phyloP scores from a whole-genome alignment of 2,888 invertebrate genomes.

The Apantesis nais region DNA sequence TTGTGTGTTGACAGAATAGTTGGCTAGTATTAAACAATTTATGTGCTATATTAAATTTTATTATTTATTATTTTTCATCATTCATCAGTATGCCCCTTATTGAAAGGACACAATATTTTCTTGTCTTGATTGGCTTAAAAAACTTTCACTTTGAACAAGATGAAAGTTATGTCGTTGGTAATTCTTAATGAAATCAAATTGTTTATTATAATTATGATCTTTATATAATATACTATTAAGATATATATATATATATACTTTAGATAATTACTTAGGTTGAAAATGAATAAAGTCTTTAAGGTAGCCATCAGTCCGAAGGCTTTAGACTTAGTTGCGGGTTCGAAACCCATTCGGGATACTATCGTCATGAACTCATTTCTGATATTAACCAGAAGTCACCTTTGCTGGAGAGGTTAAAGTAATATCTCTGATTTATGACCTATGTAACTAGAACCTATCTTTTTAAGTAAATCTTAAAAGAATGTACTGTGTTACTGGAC shows the following conservation, averaged over 20 bases:
- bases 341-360: background rate
- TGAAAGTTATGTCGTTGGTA: background rate
- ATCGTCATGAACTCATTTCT: background rate
- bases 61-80: background rate
- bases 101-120: background rate
- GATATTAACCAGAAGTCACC: background rate
- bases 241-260: too few species aligned
- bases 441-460: too few species aligned
- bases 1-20: background rate
- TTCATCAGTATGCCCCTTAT: background rate
- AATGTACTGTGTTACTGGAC: too few species aligned
- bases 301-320: background rate
- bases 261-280: background rate
- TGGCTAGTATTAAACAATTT: background rate
- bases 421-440: too few species aligned
- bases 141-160: background rate
- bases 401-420: too few species aligned
- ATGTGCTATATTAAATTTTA: background rate
- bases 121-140: background rate
- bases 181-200: background rate
- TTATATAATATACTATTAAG: too few species aligned
- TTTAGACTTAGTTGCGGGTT: background rate
- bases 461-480: too few species aligned
- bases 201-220: background rate
- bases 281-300: background rate